Percentiles rank a stretch among this genome's conserved stretches.
These are phyloP conservation scores for Hyles lineata DNA, from an alignment of 2,888 invertebrate species.

Conservation along the genomic window DNA sequence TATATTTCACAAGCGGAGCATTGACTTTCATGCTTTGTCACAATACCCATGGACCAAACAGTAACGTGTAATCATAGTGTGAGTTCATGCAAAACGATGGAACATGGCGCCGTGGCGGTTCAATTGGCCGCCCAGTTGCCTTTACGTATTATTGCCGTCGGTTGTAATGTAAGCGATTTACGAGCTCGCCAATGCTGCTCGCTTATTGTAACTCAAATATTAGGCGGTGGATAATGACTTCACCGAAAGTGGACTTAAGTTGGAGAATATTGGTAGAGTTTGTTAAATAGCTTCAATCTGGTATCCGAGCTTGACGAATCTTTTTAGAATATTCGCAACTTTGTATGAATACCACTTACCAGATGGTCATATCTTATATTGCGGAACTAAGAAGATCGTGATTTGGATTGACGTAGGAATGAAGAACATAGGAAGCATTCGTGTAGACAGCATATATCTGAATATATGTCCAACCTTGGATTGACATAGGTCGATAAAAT, in stretches of 20 bases:
- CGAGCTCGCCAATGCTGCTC: conserved; percentile 35
- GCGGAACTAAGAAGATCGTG: too few species aligned
- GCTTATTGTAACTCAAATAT: conserved; percentile 9
- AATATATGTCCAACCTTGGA: too few species aligned
- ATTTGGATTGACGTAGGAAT: too few species aligned
- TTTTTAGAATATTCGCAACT: too few species aligned
- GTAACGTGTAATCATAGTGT: conserved; percentile 55
- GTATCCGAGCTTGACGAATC: background rate
- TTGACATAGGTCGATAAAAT: too few species aligned
- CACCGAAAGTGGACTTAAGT: background rate
- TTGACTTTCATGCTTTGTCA: conserved; percentile 52
- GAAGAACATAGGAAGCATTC: too few species aligned
- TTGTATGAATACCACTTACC: too few species aligned
- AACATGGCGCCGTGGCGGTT: conserved; percentile 33
- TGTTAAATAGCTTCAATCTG: background rate
- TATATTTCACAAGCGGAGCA: conserved; percentile 37
- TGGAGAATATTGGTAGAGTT: background rate
- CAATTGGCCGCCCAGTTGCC: conserved; percentile 43
- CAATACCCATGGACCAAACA: conserved; percentile 46
- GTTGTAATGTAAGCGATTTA: conserved; percentile 43
- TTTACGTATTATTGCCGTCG: conserved; percentile 44
- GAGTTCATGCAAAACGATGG: conserved; percentile 51
- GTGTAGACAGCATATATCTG: too few species aligned
- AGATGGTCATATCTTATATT: too few species aligned
- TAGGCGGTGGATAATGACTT: background rate